A percentile compares a stretch with the other conserved stretches of the same genome.
Conservation (phyloP, 2,113 vertebrate species). For the Pogona vitticeps region DNA sequence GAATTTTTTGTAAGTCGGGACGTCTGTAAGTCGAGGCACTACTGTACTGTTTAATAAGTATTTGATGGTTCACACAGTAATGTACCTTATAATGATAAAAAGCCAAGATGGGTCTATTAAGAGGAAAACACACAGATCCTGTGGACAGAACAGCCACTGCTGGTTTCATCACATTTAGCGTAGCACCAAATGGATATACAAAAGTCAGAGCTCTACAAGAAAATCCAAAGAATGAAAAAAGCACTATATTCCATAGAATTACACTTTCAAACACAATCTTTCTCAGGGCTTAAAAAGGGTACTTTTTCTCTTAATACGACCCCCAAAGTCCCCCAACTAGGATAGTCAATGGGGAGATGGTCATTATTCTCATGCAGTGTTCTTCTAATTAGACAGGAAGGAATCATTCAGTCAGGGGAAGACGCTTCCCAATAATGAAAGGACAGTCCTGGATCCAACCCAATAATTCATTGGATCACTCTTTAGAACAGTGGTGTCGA, state of each 20-base stretch:
- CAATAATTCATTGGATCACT: neutral
- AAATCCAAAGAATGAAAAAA: slow-evolving; percentile 20
- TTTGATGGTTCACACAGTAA: neutral
- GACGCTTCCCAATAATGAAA: neutral
- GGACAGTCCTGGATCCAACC: neutral
- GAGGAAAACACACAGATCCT: slow-evolving; percentile 93
- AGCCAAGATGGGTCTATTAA: slow-evolving; percentile 92
- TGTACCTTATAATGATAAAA: slow-evolving; percentile 89
- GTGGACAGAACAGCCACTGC: slow-evolving; percentile 92
- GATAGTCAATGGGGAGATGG: neutral
- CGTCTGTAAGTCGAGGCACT: too few species aligned
- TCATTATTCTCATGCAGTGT: neutral
- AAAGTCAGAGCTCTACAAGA: slow-evolving; percentile 89
- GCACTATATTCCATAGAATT: neutral
- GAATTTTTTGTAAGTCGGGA: too few species aligned
- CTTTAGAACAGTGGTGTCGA: too few species aligned
- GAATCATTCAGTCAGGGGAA: neutral
- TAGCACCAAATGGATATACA: slow-evolving; percentile 94
- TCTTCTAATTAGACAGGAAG: neutral
- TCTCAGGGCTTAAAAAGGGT: neutral
- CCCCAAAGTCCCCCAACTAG: too few species aligned
- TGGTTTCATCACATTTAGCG: slow-evolving; percentile 92
- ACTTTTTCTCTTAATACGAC: neutral
- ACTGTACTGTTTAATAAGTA: neutral
- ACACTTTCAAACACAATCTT: neutral